Base-by-base conservation (phyloP, 2,113 vertebrate genomes). In the Anser cygnoides region DNA sequence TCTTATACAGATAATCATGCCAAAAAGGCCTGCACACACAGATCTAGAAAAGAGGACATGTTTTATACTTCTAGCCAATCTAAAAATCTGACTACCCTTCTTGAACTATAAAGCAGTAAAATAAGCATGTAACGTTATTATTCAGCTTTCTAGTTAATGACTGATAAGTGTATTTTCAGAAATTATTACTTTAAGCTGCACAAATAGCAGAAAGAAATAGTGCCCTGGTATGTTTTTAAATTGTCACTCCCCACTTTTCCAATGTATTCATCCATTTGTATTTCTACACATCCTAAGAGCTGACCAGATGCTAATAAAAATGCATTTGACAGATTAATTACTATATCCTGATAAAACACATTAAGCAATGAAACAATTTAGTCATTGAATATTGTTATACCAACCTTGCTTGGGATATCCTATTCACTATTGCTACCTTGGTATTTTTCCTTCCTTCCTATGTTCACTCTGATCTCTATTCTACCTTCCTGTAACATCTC, bases 311-410 rank as follows among this genome's bases (percentile, higher is more conserved):
- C 4, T 9, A 17, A 37, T 55, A 57, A 80, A 93, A 94, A 55
- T 9, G 3, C 9, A 17, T 62, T 54, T 80, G 41, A 84, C 72
- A 81, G 74, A 61, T 52, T 43, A 43, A 84, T 94, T 88, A 12
- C 33, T 41, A 1, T 25, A 37, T 23, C 20, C 18, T 50, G 22
- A 25, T 54, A 43, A 83, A 33, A 85, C 21, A 29, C 19, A 54
- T 35, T 26, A 63, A 90, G 25, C 0, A 0, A 63, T 37, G 21
- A 88, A 88, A 41, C 20, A 57, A 49, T 0, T 0, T 15, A 59
- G 46, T 63, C 35, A 33, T 13, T 41, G 33, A 39, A 41, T 37
- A 33, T 6, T 29, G 19, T 62, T 66, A 65, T 44, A 82, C 10
- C 21, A 83, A 1, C 26, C 15, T 31, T 70, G 29, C 68, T 54